Conservation (phyloP, 2,113 vertebrate species). For the Daubentonia madagascariensis region DNA sequence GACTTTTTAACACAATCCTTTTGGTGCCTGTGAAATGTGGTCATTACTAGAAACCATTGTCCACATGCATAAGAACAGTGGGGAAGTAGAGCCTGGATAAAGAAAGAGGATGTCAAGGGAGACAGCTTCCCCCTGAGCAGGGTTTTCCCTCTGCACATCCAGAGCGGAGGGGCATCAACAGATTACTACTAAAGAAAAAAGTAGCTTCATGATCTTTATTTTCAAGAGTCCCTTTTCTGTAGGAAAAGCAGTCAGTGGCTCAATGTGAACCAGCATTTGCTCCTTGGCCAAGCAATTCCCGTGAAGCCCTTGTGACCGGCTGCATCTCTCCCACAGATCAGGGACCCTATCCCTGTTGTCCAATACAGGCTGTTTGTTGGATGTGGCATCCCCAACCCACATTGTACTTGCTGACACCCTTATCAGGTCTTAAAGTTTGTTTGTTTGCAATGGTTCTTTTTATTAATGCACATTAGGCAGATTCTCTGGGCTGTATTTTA, state of each 20-base stretch:
- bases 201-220: not conserved
- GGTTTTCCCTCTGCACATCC: fast-evolving
- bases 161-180: too few species aligned
- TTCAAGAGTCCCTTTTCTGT: fast-evolving
- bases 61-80: fast-evolving
- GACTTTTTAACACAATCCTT: not conserved
- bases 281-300: not conserved
- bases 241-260: not conserved
- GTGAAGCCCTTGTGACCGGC: fast-evolving
- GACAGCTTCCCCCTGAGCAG: fast-evolving
- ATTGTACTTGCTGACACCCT: fast-evolving
- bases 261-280: not conserved
- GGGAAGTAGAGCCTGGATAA: not conserved
- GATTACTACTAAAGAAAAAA: not conserved
- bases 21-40: not conserved
- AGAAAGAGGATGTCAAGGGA: fast-evolving
- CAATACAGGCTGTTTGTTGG: not conserved
- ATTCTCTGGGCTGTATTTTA: not conserved
- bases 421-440: not conserved
- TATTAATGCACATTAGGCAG: not conserved
- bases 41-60: fast-evolving
- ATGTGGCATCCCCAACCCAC: fast-evolving
- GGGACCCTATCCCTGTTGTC: too few species aligned
- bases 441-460: not conserved
- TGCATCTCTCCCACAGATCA: fast-evolving